phyloP scores from a whole-genome alignment of 1,140 invertebrate species.

The Atta texana region DNA sequence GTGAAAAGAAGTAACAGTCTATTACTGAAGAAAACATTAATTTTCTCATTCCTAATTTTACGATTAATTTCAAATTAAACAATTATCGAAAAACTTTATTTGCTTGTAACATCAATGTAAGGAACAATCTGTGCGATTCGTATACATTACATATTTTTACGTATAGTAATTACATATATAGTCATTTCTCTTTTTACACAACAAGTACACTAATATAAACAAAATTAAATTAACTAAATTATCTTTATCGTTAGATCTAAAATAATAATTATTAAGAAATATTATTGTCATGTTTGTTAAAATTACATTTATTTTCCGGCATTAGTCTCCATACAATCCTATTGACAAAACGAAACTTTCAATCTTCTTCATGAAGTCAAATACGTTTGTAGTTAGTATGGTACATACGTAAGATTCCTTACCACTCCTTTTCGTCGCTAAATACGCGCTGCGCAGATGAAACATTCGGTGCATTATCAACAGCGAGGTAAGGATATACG shows the following conservation, averaged over 20 bases:
- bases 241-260: too few species aligned
- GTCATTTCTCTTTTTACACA: not conserved
- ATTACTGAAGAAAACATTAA: not conserved
- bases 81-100: not conserved
- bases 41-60: not conserved
- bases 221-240: not conserved
- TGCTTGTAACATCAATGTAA: not conserved
- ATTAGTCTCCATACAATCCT: not conserved
- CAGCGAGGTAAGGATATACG: constrained; percentile 58
- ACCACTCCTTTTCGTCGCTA: constrained; percentile 13
- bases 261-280: not conserved
- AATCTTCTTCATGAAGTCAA: constrained; percentile 11
- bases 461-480: constrained; percentile 57
- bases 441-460: constrained; percentile 55
- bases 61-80: not conserved
- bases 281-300: not conserved
- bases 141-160: not conserved
- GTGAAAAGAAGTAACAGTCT: not conserved
- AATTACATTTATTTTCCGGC: not conserved
- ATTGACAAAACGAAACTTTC: constrained; percentile 2
- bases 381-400: not conserved
- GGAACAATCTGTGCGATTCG: not conserved
- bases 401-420: constrained; percentile 62
- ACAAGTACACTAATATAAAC: not conserved
- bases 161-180: not conserved